Evolutionary conservation across 2,797 vertebrate species (phyloP).

Genomic region (Todus mexicanus): DNA sequence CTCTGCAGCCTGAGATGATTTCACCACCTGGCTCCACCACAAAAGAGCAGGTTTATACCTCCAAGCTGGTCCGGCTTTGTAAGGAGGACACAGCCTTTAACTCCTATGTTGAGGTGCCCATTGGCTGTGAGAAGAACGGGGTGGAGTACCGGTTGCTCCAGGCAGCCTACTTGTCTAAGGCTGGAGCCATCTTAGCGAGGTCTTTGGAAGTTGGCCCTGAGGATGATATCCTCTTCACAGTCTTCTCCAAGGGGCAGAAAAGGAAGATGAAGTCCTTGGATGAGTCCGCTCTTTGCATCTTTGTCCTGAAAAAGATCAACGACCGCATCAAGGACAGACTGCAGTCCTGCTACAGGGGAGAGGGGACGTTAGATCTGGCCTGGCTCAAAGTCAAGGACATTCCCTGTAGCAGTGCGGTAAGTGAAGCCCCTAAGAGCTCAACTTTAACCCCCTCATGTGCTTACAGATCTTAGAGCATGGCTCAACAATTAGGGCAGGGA

Average conservation of each 20-base stretch:
- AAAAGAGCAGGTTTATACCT: slow-evolving; percentile 95
- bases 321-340: slow-evolving; percentile 95
- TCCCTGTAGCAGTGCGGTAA: slow-evolving; percentile 96
- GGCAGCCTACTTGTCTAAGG: slow-evolving; percentile 94
- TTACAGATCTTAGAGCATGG: no score
- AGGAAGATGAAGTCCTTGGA: slow-evolving; percentile 91
- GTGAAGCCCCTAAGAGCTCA: slow-evolving; percentile 50
- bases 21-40: slow-evolving; percentile 88
- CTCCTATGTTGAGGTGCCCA: slow-evolving; percentile 96
- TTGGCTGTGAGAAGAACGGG: slow-evolving; percentile 90
- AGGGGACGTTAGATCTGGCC: slow-evolving; percentile 94
- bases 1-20: slow-evolving; percentile 97
- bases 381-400: slow-evolving; percentile 99
- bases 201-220: slow-evolving; percentile 86
- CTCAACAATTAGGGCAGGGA: neutral
- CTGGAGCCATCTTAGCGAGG: slow-evolving; percentile 86
- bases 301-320: slow-evolving; percentile 92
- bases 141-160: slow-evolving; percentile 96
- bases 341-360: slow-evolving; percentile 97
- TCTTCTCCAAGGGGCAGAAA: slow-evolving; percentile 98
- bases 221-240: slow-evolving; percentile 91
- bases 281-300: slow-evolving; percentile 94
- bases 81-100: slow-evolving; percentile 97
- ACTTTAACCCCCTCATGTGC: neutral
- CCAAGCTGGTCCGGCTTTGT: slow-evolving; percentile 95